Base-by-base conservation (phyloP, 2,797 vertebrate genomes). In the Chelidonichthys spinosus region DNA sequence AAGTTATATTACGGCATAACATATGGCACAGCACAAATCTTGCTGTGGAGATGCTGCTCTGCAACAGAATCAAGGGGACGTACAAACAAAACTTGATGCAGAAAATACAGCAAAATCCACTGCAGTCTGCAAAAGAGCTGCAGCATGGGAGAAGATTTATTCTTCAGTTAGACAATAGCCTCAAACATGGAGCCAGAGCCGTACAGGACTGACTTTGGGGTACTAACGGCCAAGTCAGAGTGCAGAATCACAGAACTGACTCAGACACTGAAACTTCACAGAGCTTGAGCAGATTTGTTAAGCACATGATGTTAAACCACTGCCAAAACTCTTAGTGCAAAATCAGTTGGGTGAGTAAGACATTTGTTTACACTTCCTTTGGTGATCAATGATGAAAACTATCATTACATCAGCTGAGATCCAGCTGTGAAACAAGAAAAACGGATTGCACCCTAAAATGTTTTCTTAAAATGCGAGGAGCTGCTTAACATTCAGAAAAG, bases 151-250 rank as follows among this genome's bases (percentile, higher is more conserved):
- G 58, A 52, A 25, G 58, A 52, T 59, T 55, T 44, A 32, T 13
- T 49, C 36, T 50, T 61, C 35, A 66, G 55, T 35, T 25, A 53
- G 35, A 55, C 60, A 67, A 62, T 50, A 68, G 56, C 18, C 61
- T 65, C 39, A 32, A 58, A 69, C 61, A 68, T 40, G 9, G 60
- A 66, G 56, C n/a, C 50, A 49, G 59, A 52, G 52, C 33, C 47
- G 8, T 35, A 60, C 56, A 49, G 42, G 36, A 35, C 40, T 2
- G 36, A 15, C 17, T 63, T 60, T 32, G 35, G 46, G 53, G 63
- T 17, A 32, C 55, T 40, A 49, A 67, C 11, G 35, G 11, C 43
- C 53, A 47, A 25, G 44, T 42, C 54, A 6, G n/a, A 55, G 52
- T 61, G 17, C 53, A 64, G 7, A 53, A 50, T 63, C 5, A 65